Percentiles rank a stretch among this genome's conserved stretches.
Conservation (phyloP, 2,797 vertebrate genomes). For the Dromococcyx pavoninus region DNA sequence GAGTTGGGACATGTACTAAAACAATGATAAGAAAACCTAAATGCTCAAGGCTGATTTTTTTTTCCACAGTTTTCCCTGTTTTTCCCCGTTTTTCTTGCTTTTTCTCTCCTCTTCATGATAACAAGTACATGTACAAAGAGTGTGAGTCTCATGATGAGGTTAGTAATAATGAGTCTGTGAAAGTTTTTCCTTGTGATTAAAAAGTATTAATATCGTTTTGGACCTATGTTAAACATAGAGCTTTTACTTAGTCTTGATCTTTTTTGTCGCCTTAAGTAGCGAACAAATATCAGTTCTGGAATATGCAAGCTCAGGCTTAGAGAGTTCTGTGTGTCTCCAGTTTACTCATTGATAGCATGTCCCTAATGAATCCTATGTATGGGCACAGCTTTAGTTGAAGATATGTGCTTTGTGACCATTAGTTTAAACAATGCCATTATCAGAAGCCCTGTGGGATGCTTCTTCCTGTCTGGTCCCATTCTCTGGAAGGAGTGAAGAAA, state of each 20-base stretch:
- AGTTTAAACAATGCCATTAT: not conserved
- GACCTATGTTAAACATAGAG: not conserved
- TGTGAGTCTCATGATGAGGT: not conserved
- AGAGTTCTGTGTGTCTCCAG: not conserved
- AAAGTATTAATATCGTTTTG: not conserved
- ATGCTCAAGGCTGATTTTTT: not conserved
- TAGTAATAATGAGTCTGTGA: not conserved
- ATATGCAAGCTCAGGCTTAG: not conserved
- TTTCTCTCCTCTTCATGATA: not conserved
- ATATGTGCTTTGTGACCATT: not conserved
- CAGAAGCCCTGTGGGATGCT: not conserved
- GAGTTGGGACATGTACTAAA: not conserved
- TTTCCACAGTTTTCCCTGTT: not conserved
- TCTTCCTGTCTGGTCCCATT: not conserved
- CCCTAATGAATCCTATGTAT: not conserved
- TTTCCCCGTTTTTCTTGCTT: not conserved
- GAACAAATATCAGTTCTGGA: not conserved
- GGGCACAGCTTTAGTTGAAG: not conserved
- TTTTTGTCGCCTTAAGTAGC: not conserved
- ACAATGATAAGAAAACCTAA: not conserved
- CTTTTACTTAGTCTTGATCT: not conserved
- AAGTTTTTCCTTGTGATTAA: not conserved
- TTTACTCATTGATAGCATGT: not conserved
- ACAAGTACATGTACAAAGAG: not conserved
- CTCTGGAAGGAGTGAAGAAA: not conserved